phyloP scores from a whole-genome alignment of 2,888 invertebrate genomes.

The Sinhomidia bicolor region DNA sequence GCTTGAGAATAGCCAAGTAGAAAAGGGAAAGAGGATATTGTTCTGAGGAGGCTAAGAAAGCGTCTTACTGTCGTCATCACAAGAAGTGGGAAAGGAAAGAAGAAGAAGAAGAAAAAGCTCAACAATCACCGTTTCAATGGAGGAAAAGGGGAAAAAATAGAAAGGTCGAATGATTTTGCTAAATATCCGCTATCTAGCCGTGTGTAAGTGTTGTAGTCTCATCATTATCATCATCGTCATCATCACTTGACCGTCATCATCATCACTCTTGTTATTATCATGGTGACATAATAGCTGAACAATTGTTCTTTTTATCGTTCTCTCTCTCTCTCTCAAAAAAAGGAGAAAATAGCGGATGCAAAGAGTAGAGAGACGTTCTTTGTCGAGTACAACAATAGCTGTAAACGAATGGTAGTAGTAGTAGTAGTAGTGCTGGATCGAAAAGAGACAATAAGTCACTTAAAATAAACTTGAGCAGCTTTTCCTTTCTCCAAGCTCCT shows the following conservation, averaged over 20 bases:
- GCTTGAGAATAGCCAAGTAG: not conserved
- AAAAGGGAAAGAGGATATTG: conserved; percentile 31
- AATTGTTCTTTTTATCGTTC: too few species aligned
- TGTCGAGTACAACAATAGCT: too few species aligned
- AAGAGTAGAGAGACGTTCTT: too few species aligned
- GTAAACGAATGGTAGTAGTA: too few species aligned
- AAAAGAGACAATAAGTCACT: not conserved
- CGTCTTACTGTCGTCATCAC: not conserved
- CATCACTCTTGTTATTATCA: too few species aligned
- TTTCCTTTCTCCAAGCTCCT: not conserved
- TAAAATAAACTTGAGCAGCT: not conserved
- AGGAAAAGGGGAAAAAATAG: not conserved
- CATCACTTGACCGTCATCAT: not conserved
- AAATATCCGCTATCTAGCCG: conserved; percentile 39
- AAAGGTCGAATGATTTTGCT: conserved; percentile 47
- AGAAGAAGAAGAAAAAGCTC: conserved; percentile 1
- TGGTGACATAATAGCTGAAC: too few species aligned
- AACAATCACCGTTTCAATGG: conserved; percentile 41
- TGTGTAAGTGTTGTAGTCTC: not conserved
- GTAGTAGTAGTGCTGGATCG: too few species aligned
- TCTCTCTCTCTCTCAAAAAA: too few species aligned
- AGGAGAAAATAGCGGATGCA: too few species aligned
- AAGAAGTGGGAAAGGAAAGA: not conserved
- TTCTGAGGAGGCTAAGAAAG: conserved; percentile 29
- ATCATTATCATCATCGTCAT: not conserved